Percentiles rank a stretch among this genome's conserved stretches.
Conservation (phyloP, 1,140 invertebrate genomes). For the Drosophila carrolli region DNA sequence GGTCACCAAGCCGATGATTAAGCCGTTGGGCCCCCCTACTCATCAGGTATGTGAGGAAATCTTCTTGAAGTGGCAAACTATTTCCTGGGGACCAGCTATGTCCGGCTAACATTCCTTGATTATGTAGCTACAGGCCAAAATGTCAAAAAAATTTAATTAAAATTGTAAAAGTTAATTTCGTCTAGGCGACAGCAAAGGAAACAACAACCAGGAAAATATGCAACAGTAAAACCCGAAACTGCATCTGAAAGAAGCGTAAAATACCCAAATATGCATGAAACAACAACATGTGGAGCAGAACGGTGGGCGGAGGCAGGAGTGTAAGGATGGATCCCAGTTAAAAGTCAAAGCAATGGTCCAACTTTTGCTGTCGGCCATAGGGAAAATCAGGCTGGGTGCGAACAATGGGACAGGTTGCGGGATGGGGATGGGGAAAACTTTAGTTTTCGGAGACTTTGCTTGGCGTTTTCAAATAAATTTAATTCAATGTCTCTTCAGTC, state of each 20-base stretch:
- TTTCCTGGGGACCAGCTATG: constrained; percentile 12
- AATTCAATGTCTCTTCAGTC: constrained; percentile 81
- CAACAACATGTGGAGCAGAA: constrained; percentile 25
- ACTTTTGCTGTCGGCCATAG: constrained; percentile 38
- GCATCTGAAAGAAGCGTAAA: constrained; percentile 52
- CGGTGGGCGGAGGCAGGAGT: background rate
- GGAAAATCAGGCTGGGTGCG: constrained; percentile 24
- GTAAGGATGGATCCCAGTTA: constrained; percentile 14
- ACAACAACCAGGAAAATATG: constrained; percentile 29
- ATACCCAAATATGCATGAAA: constrained; percentile 60
- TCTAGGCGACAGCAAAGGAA: constrained; percentile 22
- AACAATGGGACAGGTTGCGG: background rate
- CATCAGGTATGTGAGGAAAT: constrained; percentile 14
- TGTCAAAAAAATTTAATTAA: constrained; percentile 76
- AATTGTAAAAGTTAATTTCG: constrained; percentile 77
- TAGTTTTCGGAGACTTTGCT: constrained; percentile 68
- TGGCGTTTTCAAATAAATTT: constrained; percentile 79
- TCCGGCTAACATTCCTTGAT: constrained; percentile 46
- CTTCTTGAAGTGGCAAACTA: background rate
- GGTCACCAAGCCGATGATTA: background rate
- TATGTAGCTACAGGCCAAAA: constrained; percentile 59
- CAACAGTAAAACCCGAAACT: constrained; percentile 34
- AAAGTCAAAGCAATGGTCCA: constrained; percentile 41
- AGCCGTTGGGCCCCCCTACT: background rate
- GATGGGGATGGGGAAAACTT: constrained; percentile 52